Conservation (phyloP, 2,888 invertebrate species). For the Anagyrus pseudococci region DNA sequence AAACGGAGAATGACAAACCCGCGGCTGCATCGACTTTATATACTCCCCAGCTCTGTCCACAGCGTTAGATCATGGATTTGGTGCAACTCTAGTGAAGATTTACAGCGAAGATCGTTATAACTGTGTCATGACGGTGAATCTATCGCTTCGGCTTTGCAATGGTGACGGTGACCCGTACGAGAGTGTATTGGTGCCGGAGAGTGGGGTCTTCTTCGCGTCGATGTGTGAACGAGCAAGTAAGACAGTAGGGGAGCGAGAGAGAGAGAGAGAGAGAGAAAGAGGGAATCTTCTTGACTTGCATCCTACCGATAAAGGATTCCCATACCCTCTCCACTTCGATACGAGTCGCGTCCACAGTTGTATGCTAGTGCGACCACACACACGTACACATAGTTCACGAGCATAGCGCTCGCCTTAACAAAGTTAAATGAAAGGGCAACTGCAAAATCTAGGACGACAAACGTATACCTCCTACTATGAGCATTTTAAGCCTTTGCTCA, state of each 20-base stretch:
- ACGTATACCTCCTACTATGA: conserved; percentile 30
- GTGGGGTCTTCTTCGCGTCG: conserved; percentile 28
- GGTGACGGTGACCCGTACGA: conserved; percentile 36
- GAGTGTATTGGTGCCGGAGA: conserved; percentile 18
- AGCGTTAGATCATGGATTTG: conserved; percentile 60
- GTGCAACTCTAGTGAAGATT: conserved; percentile 57
- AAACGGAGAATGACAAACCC: conserved; percentile 57
- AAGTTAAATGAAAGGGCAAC: conserved; percentile 41
- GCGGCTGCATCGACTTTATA: conserved; percentile 58
- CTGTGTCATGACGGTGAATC: conserved; percentile 53
- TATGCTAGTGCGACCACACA: neutral
- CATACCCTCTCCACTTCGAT: conserved; percentile 34
- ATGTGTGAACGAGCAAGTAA: conserved; percentile 12
- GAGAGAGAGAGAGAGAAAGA: neutral
- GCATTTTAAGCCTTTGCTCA: conserved; percentile 36
- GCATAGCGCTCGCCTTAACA: conserved; percentile 25
- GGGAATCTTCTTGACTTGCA: conserved; percentile 1
- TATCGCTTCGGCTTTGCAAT: conserved; percentile 26
- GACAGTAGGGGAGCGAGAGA: conserved; percentile 11
- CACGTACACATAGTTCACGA: neutral
- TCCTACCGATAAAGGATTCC: conserved; percentile 36
- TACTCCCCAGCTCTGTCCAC: conserved; percentile 55
- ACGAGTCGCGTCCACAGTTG: conserved; percentile 22
- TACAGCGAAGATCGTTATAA: conserved; percentile 56
- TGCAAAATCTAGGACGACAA: conserved; percentile 39